Conservation (phyloP, 1,140 invertebrate species). For the Venturia canescens region DNA sequence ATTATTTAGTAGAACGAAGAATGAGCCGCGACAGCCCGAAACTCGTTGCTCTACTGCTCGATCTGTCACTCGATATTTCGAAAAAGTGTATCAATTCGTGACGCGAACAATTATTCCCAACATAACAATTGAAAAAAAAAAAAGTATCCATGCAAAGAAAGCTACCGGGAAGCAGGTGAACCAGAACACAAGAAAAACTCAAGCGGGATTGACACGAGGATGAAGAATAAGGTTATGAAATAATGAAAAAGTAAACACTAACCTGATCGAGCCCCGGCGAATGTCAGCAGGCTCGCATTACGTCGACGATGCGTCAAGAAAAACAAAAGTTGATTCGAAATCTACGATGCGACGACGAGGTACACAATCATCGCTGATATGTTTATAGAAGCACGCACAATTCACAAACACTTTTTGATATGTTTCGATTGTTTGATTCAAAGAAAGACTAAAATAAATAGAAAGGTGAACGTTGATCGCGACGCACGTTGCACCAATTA, state of each 20-base stretch:
- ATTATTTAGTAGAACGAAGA: too few species aligned
- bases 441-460: not conserved
- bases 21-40: too few species aligned
- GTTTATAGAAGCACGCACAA: not conserved
- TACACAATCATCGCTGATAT: not conserved
- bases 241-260: not conserved
- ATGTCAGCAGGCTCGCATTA: not conserved
- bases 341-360: not conserved
- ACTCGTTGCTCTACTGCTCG: too few species aligned
- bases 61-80: too few species aligned
- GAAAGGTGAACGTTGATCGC: not conserved
- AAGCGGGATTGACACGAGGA: too few species aligned
- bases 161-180: too few species aligned
- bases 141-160: too few species aligned
- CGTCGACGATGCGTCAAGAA: not conserved
- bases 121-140: too few species aligned
- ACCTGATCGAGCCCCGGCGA: not conserved
- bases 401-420: not conserved
- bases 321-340: not conserved
- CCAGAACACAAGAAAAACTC: too few species aligned
- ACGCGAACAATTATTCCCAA: too few species aligned
- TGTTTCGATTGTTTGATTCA: conserved; percentile 4
- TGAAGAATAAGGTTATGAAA: too few species aligned
- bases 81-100: too few species aligned
- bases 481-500: not conserved